A percentile compares a stretch with the other conserved stretches of the same genome.
phyloP scores from a whole-genome alignment of 2,113 vertebrate species.

The Progne subis region DNA sequence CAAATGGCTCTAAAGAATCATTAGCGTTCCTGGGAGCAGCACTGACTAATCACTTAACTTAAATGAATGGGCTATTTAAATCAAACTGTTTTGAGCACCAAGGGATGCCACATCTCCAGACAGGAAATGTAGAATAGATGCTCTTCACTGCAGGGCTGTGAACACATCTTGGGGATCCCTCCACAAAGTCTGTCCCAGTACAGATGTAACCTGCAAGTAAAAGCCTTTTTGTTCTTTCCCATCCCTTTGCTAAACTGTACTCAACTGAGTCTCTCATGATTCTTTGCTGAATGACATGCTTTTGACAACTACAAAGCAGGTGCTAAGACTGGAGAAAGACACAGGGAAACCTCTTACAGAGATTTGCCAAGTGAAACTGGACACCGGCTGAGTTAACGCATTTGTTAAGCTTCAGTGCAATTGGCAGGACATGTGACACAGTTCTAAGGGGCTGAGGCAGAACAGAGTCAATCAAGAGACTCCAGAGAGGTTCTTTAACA shows the following conservation, averaged over 20 bases:
- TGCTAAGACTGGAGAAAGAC: neutral
- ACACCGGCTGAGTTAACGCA: neutral
- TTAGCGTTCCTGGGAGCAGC: neutral
- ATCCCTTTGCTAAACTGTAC: neutral
- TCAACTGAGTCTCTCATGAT: neutral
- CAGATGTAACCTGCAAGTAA: neutral
- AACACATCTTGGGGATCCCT: neutral
- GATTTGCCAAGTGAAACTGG: neutral
- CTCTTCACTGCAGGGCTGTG: neutral
- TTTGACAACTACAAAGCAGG: neutral
- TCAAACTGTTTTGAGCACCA: neutral
- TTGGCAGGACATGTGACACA: neutral
- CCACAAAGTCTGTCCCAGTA: neutral
- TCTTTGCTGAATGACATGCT: neutral
- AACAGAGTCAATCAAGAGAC: neutral
- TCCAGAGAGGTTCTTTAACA: neutral
- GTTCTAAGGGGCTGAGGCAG: neutral
- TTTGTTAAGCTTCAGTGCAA: neutral
- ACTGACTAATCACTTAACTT: neutral
- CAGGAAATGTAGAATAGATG: rapidly evolving
- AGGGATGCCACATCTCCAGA: neutral
- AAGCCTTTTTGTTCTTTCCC: neutral
- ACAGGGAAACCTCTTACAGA: neutral
- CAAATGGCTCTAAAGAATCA: neutral
- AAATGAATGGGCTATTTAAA: neutral